Conservation (phyloP, 2,888 invertebrate species). For the Cistogaster globosa region DNA sequence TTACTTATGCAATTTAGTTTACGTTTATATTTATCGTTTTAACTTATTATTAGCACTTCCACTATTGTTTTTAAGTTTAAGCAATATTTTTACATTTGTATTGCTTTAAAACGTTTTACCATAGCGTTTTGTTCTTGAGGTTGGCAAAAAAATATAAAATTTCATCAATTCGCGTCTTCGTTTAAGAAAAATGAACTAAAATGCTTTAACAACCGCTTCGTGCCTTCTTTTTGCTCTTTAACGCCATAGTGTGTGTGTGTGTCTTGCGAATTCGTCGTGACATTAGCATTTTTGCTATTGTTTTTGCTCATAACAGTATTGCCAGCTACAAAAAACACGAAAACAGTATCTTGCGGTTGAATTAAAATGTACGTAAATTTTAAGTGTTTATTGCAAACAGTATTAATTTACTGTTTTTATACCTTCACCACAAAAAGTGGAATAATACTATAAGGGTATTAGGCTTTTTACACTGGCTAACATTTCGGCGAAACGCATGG, state of each 20-base stretch:
- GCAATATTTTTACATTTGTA: slow-evolving; percentile 13
- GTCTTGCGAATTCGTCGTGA: slow-evolving; percentile 58
- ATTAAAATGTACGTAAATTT: slow-evolving; percentile 11
- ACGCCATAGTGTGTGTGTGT: slow-evolving; percentile 36
- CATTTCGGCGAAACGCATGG: too few species aligned
- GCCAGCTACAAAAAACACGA: slow-evolving; percentile 35
- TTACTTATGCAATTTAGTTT: slow-evolving; percentile 70
- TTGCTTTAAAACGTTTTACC: slow-evolving; percentile 50
- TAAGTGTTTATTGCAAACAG: background rate
- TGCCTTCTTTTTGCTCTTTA: slow-evolving; percentile 63
- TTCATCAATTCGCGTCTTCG: slow-evolving; percentile 68
- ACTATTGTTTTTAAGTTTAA: slow-evolving; percentile 30
- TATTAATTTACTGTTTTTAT: too few species aligned
- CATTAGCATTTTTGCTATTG: slow-evolving; percentile 23
- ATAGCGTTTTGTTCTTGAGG: slow-evolving; percentile 46
- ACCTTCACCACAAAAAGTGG: too few species aligned
- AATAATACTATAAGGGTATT: too few species aligned
- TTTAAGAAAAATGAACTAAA: slow-evolving; percentile 70
- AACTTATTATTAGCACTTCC: slow-evolving; percentile 48
- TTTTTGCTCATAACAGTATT: slow-evolving; percentile 1
- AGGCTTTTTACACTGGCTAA: too few species aligned
- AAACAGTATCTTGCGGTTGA: slow-evolving; percentile 25
- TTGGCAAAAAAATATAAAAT: slow-evolving; percentile 54
- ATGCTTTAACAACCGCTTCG: slow-evolving; percentile 70
- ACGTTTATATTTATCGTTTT: slow-evolving; percentile 52